Base-by-base conservation (phyloP, 1,140 invertebrate species). In the Streblospio benedicti region DNA sequence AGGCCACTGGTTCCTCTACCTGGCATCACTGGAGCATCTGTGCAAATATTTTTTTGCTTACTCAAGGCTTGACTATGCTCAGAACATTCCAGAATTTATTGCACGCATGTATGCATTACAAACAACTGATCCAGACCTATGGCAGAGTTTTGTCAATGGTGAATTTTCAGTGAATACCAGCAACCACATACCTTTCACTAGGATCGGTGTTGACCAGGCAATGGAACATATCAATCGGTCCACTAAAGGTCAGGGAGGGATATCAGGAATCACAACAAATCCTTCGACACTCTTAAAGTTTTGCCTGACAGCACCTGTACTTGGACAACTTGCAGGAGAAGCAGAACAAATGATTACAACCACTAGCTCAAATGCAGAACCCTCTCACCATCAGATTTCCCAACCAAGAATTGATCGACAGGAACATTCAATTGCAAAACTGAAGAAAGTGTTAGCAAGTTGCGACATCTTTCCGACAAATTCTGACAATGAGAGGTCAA, bases 161-260 rank as follows among this genome's bases (percentile, higher is more conserved):
- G 49, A 51, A 2, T 51, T 51, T 28, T n/a, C 18, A 28, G 49
- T 51, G 49, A 51, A 51, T 28, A 51, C 49, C 20, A 51, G 2
- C 2, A 20, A 51, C 49, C 4, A 16, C 30, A 28, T 51, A n/a
- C 49, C 49, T 25, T 51, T 51, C 49, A 51, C 49, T 20, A 20
- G 49, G 16, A 51, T 18, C 30, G 49, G 18, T 51, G 49, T 51
- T 27, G 49, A 51, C 25, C 49, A 51, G 28, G 49, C 49, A 20
- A 51, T 51, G 18, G 49, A 51, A 28, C 49, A 51, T 28, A 20
- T 51, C 3, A 51, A 51, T 28, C 23, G 30, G 30, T 51, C 49
- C n/a, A 23, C 49, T 16, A 51, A 51, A 20, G 49, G 49, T 27
- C 49, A 51, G 30, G 49, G n/a, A 51, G 49, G 49, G 28, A 51